A percentile compares a stretch with the other conserved stretches of the same genome.
phyloP scores from a whole-genome alignment of 2,797 vertebrate genomes.

The Catostomus latipinnis region DNA sequence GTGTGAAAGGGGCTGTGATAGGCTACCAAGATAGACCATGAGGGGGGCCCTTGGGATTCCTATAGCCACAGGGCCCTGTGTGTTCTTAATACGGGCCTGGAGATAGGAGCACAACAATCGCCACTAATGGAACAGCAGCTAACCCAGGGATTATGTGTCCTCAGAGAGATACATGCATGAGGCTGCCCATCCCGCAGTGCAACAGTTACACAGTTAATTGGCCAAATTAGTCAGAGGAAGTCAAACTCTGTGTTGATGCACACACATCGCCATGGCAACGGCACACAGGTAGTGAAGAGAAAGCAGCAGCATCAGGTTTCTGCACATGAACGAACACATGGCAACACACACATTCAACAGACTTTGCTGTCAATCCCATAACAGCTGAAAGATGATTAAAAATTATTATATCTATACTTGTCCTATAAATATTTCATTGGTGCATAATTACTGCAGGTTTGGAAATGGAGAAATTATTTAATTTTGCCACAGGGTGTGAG shows the following conservation, averaged over 20 bases:
- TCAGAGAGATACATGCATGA: conserved; percentile 37
- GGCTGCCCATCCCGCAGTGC: conserved; percentile 46
- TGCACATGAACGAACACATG: conserved; percentile 32
- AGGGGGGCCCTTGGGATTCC: no score
- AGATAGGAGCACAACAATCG: background rate
- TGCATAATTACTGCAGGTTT: conserved; percentile 65
- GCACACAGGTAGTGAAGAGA: conserved; percentile 45
- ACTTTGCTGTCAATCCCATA: conserved; percentile 48
- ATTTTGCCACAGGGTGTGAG: conserved; percentile 61
- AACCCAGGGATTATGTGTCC: conserved; percentile 26
- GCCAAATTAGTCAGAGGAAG: conserved; percentile 63
- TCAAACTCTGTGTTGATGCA: conserved; percentile 55
- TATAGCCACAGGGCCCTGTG: no score
- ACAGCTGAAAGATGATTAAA: conserved; percentile 62
- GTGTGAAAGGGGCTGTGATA: no score
- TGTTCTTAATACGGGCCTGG: background rate
- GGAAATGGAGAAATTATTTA: conserved; percentile 60
- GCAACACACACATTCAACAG: conserved; percentile 33
- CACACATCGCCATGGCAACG: conserved; percentile 55
- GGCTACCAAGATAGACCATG: no score
- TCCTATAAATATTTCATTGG: conserved; percentile 64
- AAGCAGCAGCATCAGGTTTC: conserved; percentile 51
- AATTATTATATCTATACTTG: conserved; percentile 63
- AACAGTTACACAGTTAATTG: conserved; percentile 63
- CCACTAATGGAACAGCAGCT: conserved; percentile 4